phyloP scores from a whole-genome alignment of 2,888 invertebrate genomes.

The Xiphydria camelus region DNA sequence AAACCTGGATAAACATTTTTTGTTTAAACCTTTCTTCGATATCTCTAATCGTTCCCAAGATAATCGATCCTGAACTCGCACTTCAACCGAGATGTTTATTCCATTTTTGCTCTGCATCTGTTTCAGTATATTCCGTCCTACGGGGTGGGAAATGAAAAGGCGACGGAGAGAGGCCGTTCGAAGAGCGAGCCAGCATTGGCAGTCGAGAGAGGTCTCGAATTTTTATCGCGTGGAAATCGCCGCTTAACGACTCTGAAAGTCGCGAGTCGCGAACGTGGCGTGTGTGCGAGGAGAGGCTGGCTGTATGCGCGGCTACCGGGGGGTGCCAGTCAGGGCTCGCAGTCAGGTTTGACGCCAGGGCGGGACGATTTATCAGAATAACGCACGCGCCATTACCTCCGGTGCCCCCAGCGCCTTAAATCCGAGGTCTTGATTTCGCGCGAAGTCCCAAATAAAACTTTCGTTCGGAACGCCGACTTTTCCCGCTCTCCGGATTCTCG shows the following conservation, averaged over 20 bases:
- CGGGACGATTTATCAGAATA: slow-evolving; percentile 56
- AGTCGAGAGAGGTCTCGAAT: not conserved
- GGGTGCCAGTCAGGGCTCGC: slow-evolving; percentile 30
- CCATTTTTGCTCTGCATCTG: no score
- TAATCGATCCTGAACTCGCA: no score
- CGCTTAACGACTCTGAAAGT: not conserved
- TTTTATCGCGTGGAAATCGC: not conserved
- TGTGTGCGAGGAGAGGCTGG: not conserved
- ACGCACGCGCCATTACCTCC: slow-evolving; percentile 55
- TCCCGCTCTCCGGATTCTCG: no score
- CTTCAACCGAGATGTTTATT: no score
- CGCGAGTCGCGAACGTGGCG: not conserved
- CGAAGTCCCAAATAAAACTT: slow-evolving; percentile 41
- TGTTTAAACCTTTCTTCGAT: no score
- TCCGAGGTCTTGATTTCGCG: slow-evolving; percentile 50
- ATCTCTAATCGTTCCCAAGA: no score
- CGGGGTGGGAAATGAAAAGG: no score
- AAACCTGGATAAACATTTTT: no score
- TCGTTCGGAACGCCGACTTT: no score
- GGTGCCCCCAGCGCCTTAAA: slow-evolving; percentile 45
- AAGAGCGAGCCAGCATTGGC: no score
- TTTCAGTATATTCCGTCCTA: no score
- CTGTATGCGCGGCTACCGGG: slow-evolving; percentile 2
- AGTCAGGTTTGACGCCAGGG: slow-evolving; percentile 52
- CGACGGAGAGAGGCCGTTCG: no score